These are phyloP conservation scores for Peromyscus californicus DNA, from an alignment of 2,113 vertebrate genomes.

Conservation along the genomic window DNA sequence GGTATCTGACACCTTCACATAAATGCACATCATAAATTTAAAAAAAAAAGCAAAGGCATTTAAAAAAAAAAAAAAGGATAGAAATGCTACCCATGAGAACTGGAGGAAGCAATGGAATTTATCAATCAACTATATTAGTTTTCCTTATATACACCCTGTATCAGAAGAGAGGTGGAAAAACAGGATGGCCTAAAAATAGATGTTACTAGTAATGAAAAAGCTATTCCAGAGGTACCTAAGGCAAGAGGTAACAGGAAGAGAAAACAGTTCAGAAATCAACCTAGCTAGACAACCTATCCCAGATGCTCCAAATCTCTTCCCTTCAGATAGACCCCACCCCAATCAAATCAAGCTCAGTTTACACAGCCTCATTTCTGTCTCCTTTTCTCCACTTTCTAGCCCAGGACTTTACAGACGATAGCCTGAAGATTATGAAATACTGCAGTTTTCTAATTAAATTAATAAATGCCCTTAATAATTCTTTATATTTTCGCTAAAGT, in stretches of 20 bases:
- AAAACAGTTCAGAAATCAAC: not conserved
- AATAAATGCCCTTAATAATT: not conserved
- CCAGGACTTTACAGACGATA: not conserved
- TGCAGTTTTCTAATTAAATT: constrained; percentile 15
- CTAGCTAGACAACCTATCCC: not conserved
- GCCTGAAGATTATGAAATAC: not conserved
- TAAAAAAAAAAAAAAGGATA: no score
- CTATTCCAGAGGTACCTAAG: not conserved
- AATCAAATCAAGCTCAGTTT: not conserved
- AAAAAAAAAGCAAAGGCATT: no score
- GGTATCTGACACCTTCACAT: no score
- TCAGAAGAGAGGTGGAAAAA: not conserved
- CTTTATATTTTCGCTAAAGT: constrained; percentile 15
- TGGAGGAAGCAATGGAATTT: not conserved
- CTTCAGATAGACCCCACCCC: not conserved
- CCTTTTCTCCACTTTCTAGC: not conserved
- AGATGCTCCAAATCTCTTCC: not conserved
- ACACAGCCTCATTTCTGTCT: not conserved
- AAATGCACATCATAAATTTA: no score
- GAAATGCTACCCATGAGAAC: not conserved
- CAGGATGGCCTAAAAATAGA: not conserved
- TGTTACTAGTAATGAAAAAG: not conserved
- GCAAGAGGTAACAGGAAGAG: not conserved
- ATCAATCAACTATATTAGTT: not conserved
- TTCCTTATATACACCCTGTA: not conserved